Evolutionary conservation across 1,140 invertebrate species (phyloP), one percentile per base, ranked within the genome.

Genomic region (Hesperophylax magnus): DNA sequence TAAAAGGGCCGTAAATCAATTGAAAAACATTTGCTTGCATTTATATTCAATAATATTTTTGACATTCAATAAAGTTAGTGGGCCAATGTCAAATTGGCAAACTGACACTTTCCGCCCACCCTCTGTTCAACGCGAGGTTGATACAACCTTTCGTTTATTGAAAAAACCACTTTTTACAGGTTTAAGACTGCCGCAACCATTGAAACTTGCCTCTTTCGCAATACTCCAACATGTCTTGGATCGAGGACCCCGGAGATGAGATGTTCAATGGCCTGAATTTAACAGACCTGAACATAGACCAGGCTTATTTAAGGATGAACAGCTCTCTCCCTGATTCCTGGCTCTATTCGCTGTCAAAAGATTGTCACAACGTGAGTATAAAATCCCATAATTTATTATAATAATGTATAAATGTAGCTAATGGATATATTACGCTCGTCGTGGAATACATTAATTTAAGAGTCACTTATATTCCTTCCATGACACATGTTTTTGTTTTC

Each of bases 281-380:
- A 84, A 87, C 88, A 6, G 83, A 88, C 2, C 84, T 93, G 82
- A 86, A 87, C 17, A 90, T 91, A 84, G 92, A 94, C 82, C 86
- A 93, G 84, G 92, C 92, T 0, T 94, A 91, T 77, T 85, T 93
- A 31, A 84, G 84, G 20, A 81, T 91, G 2, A 89, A 86, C 15
- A 85, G 84, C 0, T 82, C 88, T 14, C 85, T 87, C 14, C 85
- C 84, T 15, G 85, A 90, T 77, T 85, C 88, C 1, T 90, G 87
- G 83, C 85, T 93, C 1, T 93, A 93, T 81, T 88, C 88, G 54
- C 88, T 93, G 2, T 92, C 92, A n/a, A 89, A 90, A 34, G 92
- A 93, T 84, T 93, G 92, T 84, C 87, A 91, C 80, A 88, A 88
- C 84, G 92, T 93, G 86, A 90, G 90, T 85, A 77, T 11, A 47